Conservation (phyloP, 2,888 invertebrate species). For the Yponomeuta malinellus region DNA sequence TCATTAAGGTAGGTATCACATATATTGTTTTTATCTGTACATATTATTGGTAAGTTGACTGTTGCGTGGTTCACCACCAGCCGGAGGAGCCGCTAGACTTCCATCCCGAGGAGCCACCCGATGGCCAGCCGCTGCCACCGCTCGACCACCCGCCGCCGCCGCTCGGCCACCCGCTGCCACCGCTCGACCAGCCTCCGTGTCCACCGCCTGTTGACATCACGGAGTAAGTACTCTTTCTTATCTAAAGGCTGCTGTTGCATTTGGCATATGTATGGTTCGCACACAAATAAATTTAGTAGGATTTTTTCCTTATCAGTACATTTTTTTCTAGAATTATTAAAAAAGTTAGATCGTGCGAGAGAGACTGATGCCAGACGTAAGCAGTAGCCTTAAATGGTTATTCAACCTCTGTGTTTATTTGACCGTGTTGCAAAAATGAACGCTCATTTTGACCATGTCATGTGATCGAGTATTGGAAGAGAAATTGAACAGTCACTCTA, state of each 20-base stretch:
- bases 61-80: constrained; percentile 51
- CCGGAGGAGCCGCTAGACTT: constrained; percentile 26
- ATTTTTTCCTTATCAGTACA: no score
- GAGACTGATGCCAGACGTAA: no score
- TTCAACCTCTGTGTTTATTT: no score
- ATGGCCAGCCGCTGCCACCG: constrained; percentile 18
- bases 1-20: constrained; percentile 42
- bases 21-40: constrained; percentile 35
- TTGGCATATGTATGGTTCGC: no score
- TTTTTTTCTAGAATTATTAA: no score
- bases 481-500: no score
- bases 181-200: constrained; percentile 2
- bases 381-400: no score
- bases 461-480: no score
- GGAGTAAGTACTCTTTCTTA: constrained; percentile 10
- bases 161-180: constrained; percentile 7
- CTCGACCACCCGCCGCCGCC: constrained; percentile 23
- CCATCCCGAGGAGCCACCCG: constrained; percentile 16
- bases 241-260: neutral
- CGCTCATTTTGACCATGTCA: no score
- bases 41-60: constrained; percentile 16
- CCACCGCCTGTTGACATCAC: constrained; percentile 12
- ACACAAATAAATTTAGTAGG: no score
- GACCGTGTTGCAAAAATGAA: no score
- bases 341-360: no score